These are phyloP conservation scores for Marcusenius ussheri DNA, from an alignment of 2,113 vertebrate genomes.

Conservation along the genomic window DNA sequence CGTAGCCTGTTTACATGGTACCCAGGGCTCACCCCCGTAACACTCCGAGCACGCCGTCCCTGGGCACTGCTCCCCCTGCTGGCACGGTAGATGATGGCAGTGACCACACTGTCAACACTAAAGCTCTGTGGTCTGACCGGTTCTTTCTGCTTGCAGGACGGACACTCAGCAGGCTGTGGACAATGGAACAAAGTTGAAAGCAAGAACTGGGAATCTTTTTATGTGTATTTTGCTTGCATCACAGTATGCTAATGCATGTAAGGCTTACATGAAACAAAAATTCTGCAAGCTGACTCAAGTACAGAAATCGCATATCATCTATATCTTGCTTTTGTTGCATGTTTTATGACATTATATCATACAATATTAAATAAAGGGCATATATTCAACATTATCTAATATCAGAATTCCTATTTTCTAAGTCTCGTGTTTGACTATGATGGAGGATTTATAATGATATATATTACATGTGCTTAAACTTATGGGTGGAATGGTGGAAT, in stretches of 20 bases:
- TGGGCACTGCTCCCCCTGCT: not conserved
- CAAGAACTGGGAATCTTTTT: not conserved
- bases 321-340: not conserved
- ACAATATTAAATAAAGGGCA: not conserved
- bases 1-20: not conserved
- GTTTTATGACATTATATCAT: not conserved
- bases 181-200: not conserved
- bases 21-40: not conserved
- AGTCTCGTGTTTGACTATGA: not conserved
- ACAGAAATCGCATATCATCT: not conserved
- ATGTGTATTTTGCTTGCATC: not conserved
- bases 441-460: not conserved
- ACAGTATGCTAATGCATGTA: not conserved
- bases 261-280: not conserved
- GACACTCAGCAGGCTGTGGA: not conserved
- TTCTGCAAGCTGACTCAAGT: not conserved
- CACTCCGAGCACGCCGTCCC: not conserved
- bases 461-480: not conserved
- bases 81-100: not conserved
- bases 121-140: not conserved
- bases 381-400: not conserved
- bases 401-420: not conserved
- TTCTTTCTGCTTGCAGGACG: not conserved
- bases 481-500: not conserved
- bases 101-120: not conserved